phyloP scores from a whole-genome alignment of 2,888 invertebrate genomes.

The Scaptomyza reducta region DNA sequence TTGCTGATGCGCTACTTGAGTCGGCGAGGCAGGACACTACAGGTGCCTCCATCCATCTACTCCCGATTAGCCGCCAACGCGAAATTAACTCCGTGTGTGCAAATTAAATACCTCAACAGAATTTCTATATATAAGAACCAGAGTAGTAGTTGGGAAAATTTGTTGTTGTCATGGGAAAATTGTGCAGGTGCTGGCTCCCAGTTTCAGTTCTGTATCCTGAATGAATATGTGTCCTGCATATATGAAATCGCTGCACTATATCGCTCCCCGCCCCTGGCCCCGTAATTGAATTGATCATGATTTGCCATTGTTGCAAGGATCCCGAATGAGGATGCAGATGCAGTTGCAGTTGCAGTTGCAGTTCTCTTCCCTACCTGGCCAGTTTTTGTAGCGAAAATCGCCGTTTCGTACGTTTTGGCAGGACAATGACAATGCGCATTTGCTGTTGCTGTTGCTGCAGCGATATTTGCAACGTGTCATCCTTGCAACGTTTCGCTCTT shows the following conservation, averaged over 20 bases:
- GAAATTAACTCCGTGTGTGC: conserved; percentile 22
- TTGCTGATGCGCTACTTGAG: conserved; percentile 47
- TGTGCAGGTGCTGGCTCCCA: conserved; percentile 72
- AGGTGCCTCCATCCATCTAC: conserved; percentile 34
- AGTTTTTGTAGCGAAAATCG: conserved; percentile 61
- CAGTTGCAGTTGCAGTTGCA: conserved; percentile 21
- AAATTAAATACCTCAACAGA: conserved; percentile 7
- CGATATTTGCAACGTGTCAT: conserved; percentile 75
- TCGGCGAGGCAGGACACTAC: conserved; percentile 17
- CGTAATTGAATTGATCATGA: conserved; percentile 82
- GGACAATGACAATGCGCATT: conserved; percentile 75
- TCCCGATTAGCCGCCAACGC: conserved; percentile 40
- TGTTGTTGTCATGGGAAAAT: conserved; percentile 75
- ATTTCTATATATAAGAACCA: conserved; percentile 8
- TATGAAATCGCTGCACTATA: conserved; percentile 44
- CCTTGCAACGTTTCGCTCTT: conserved; percentile 9
- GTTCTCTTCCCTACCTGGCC: conserved; percentile 38
- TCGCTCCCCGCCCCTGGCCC: conserved; percentile 30
- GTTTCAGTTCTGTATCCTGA: conserved; percentile 33
- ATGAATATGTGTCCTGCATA: conserved; percentile 8
- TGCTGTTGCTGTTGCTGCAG: conserved; percentile 28
- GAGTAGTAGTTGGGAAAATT: conserved; percentile 7
- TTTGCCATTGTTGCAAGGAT: conserved; percentile 70
- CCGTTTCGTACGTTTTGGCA: conserved; percentile 36
- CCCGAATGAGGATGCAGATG: conserved; percentile 39